Evolutionary conservation across 64 coral and sea anemone genomes (phyloP), one percentile per base, ranked within the genome.

Genomic region (Stichodactyla helianthus): DNA sequence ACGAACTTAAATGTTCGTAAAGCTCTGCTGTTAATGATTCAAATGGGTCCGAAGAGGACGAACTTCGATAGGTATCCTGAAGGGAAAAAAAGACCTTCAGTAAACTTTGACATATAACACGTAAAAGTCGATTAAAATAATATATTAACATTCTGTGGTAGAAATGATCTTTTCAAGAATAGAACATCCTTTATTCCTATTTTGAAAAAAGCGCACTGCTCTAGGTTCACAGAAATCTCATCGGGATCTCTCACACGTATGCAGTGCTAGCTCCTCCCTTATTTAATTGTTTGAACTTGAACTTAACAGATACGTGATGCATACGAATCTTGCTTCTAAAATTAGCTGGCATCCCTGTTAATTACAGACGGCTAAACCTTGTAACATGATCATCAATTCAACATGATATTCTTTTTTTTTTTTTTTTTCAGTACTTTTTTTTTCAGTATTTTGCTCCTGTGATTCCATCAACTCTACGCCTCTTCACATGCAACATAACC

Each of bases 1-100:
- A 22, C 27, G 83, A 84, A 55, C 83, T 84, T 15, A 84, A 67
- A 70, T 91, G 52, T n/a, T 92, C 84, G 77, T 82, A 92, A 10
- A 92, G 80, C 12, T 90, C 89, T 52, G 50, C 6, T 81, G 78
- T 81, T 16, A 81, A 22, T 19, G 78, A 81, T 19, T 84, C 83
- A 20, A 84, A 62, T 44, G 83, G 83, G 9, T 84, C 83, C 28
- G 83, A 84, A 17, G 83, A 84, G 17, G 83, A 84, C 23, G 83
- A 84, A 53, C 78, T 81, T 52, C 78, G 78, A 51, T 28, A 52
- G 5, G 78, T 81, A 52, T 81, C 78, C 78, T 81, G 51, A 6
- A 81, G 53, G 16, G 19, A 54, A 53, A 4, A 44, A 44, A 44
- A 44, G 35, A 44, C 35, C 2, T 44, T 44, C 35, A 44, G 35